Evolutionary conservation across 2,797 vertebrate genomes (phyloP), one percentile per base, ranked within the genome.

Genomic region (Mormyrus hasselquistii): DNA sequence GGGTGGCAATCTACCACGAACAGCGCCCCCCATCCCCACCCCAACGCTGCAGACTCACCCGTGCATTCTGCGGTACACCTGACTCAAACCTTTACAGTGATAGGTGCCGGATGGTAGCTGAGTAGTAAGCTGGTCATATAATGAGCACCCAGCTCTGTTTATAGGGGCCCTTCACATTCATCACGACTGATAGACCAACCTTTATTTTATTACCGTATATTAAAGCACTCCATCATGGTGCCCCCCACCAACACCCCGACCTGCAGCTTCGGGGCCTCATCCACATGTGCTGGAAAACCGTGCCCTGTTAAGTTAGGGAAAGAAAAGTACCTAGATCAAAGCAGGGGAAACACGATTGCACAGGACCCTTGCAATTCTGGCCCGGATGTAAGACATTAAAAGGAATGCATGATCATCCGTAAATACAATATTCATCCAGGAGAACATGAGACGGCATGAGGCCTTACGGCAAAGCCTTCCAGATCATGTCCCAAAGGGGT

Each of bases 361-460:
- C 47, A 84, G 82, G 44, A 83, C 22, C 12, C 12, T 53, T 65
- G 57, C 73, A 87, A 44, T 57, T 29, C 65, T 85, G 53, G 14
- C 52, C 29, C 53, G 19, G 47, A 12, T 22, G 59, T 69, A 29
- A 86, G 88, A 87, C 49, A n/a, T 29, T 89, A 91, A 91, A 92
- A 88, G 57, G 91, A 90, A 91, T 90, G 38, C 76, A 86, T 89
- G 52, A 90, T 88, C 53, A 88, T 85, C 4, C 29, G 2, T 55
- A 86, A 86, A 57, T 55, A 41, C 16, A 86, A 55, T 86, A 55
- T 57, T 86, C 53, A 57, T 84, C 82, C 41, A 49, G 82, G 19
- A 25, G 82, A 84, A 2, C 7, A 49, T 22, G 9, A 12, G 44
- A 84, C 9, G 47, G 16, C n/a, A 83, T 1, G 6, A 83, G 8